Conservation (phyloP, 2,113 vertebrate genomes). For the Opisthocomus hoazin region DNA sequence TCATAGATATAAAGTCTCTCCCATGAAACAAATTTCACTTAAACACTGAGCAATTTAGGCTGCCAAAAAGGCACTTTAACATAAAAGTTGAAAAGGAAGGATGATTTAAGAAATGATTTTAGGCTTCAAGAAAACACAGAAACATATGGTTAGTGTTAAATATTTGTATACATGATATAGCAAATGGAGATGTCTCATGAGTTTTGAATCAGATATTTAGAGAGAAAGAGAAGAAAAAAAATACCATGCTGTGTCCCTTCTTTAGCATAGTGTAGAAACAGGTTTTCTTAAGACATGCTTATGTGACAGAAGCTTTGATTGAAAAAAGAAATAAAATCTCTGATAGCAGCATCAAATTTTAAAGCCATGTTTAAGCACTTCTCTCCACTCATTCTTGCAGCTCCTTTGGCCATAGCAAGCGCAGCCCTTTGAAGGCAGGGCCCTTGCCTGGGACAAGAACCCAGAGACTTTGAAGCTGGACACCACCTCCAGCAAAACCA, state of each 20-base stretch:
- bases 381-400: background rate
- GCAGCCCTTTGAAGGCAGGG: background rate
- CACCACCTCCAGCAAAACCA: background rate
- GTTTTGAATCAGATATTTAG: background rate
- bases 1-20: background rate
- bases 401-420: background rate
- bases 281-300: background rate
- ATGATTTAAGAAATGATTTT: background rate
- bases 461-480: background rate
- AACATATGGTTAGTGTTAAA: constrained; percentile 29
- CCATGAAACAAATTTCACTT: background rate
- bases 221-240: background rate
- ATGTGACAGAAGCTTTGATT: background rate
- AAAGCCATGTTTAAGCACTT: background rate
- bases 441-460: background rate
- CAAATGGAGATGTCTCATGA: background rate
- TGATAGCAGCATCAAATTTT: background rate
- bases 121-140: background rate
- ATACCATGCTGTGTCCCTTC: background rate
- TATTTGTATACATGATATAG: background rate
- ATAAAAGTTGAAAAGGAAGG: background rate
- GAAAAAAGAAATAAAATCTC: background rate
- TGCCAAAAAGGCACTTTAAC: background rate
- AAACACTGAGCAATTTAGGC: background rate
- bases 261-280: background rate